Percentiles rank a stretch among this genome's conserved stretches.
phyloP scores from a whole-genome alignment of 2,797 vertebrate species.

The Paramormyrops hopkinsi region DNA sequence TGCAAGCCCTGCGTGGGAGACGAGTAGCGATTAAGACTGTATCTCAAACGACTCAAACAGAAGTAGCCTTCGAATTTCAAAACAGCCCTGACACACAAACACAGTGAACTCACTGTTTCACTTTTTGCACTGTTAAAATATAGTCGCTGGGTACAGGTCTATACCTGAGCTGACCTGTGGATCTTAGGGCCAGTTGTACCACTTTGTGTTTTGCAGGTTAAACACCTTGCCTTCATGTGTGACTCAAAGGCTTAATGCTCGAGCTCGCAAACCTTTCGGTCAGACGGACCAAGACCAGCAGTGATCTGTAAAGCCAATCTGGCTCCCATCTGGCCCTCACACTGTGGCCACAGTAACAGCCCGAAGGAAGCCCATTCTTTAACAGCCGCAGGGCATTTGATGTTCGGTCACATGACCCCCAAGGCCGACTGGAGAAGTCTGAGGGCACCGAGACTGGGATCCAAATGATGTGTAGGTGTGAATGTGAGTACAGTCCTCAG shows the following conservation, averaged over 20 bases:
- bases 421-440: not conserved
- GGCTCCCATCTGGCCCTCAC: not conserved
- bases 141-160: not conserved
- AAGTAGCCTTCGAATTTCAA: not conserved
- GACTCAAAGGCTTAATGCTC: not conserved
- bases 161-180: not conserved
- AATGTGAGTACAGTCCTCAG: not conserved
- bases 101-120: not conserved
- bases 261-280: not conserved
- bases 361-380: not conserved
- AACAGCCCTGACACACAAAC: not conserved
- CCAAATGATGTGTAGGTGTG: not conserved
- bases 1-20: slow-evolving; percentile 12
- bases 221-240: not conserved
- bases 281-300: not conserved
- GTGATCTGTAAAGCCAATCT: not conserved
- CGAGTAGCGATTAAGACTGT: not conserved
- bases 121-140: not conserved
- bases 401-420: not conserved
- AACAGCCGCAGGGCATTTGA: not conserved
- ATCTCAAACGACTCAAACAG: not conserved
- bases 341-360: not conserved
- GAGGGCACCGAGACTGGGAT: not conserved
- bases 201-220: not conserved
- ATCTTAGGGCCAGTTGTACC: not conserved